Evolutionary conservation across 2,888 invertebrate genomes (phyloP).

Genomic region (Pseudococcus longispinus): DNA sequence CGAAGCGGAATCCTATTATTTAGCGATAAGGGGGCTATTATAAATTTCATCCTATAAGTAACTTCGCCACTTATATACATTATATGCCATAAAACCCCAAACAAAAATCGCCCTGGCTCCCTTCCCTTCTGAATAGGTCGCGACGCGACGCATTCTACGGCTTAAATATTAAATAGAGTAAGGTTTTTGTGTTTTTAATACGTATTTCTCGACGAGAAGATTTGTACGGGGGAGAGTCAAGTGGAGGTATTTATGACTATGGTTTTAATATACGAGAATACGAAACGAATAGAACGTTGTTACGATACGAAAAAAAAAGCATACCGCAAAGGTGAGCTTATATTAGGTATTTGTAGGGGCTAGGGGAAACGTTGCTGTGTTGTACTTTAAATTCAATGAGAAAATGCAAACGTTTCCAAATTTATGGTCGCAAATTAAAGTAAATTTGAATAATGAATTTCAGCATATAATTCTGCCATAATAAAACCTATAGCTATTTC

Average conservation of each 20-base stretch:
- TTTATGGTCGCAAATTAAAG: constrained; percentile 18
- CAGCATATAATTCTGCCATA: background rate
- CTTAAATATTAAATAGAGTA: constrained; percentile 1
- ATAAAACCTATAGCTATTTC: background rate
- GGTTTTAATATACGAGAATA: background rate
- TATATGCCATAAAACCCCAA: background rate
- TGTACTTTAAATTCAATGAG: background rate
- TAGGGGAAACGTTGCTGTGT: background rate
- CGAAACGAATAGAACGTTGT: background rate
- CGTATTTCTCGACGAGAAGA: background rate
- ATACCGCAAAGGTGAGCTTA: background rate
- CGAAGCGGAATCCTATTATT: constrained; percentile 15
- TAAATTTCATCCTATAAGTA: constrained; percentile 33
- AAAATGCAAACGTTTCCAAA: background rate
- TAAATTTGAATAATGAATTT: constrained; percentile 18
- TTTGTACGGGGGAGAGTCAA: background rate
- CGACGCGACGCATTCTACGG: background rate
- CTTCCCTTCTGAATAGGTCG: background rate
- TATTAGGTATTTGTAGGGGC: background rate
- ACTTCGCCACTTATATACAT: constrained; percentile 25
- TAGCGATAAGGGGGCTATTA: constrained; percentile 23
- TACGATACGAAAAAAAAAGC: background rate
- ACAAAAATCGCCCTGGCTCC: background rate
- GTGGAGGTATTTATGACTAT: background rate
- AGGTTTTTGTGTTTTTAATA: constrained; percentile 12